These are phyloP conservation scores for Ariopsis seemanni DNA, from an alignment of 2,113 vertebrate genomes.

Conservation along the genomic window DNA sequence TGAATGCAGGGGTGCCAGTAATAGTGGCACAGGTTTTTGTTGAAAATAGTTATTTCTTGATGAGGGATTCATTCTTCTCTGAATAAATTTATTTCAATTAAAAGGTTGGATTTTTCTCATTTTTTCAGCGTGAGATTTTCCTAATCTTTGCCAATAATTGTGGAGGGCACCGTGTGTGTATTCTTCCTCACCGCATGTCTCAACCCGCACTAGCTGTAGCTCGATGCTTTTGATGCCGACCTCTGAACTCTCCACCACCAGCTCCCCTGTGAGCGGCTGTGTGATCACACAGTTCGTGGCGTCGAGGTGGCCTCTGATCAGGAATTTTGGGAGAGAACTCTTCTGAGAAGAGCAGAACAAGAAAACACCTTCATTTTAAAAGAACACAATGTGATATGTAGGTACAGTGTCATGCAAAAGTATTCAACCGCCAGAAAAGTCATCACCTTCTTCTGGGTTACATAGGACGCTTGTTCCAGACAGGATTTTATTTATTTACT, in stretches of 20 bases:
- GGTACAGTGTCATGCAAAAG: neutral
- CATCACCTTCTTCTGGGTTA: neutral
- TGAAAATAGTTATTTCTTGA: too few relatives aligned
- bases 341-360: slow-evolving; percentile 66
- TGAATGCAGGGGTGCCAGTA: too few relatives aligned
- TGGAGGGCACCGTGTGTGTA: neutral
- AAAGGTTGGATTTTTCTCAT: too few relatives aligned
- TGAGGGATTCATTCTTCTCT: too few relatives aligned
- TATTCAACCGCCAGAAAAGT: neutral
- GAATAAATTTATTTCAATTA: too few relatives aligned
- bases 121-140: too few relatives aligned
- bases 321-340: slow-evolving; percentile 83
- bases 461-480: neutral
- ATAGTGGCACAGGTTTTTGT: too few relatives aligned
- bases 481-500: neutral
- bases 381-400: neutral
- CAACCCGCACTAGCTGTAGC: slow-evolving; percentile 92
- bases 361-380: neutral
- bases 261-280: slow-evolving; percentile 86
- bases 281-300: slow-evolving; percentile 89
- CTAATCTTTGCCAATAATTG: too few relatives aligned
- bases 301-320: slow-evolving; percentile 86
- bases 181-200: slow-evolving; percentile 88
- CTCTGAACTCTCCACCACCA: slow-evolving; percentile 87
- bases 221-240: slow-evolving; percentile 89